Conservation (phyloP, 2,797 vertebrate genomes). For the Balearica regulorum region DNA sequence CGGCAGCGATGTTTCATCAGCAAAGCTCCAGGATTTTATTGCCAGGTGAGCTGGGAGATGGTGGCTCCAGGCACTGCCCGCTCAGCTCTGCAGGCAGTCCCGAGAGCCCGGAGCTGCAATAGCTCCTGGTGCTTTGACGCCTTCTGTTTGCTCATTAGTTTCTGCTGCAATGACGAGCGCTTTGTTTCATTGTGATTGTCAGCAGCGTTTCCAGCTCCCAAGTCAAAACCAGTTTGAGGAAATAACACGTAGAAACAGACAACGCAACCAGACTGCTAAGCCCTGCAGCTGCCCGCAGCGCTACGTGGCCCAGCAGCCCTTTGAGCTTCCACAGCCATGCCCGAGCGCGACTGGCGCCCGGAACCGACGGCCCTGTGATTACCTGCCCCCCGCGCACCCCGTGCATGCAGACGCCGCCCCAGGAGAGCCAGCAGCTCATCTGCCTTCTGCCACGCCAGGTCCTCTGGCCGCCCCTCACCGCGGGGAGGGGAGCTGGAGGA, state of each 20-base stretch:
- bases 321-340: no score
- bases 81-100: not conserved
- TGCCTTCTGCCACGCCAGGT: not conserved
- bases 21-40: not conserved
- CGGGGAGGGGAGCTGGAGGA: not conserved
- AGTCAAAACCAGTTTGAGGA: not conserved
- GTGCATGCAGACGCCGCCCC: rapidly evolving
- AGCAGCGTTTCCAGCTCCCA: not conserved
- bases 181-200: not conserved
- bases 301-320: not conserved
- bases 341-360: not conserved
- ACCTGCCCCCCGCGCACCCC: not conserved
- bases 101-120: not conserved
- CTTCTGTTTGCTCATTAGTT: not conserved
- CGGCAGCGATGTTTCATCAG: not conserved
- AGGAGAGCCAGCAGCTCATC: not conserved
- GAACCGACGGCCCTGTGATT: rapidly evolving
- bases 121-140: not conserved
- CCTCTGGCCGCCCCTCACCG: not conserved
- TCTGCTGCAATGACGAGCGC: not conserved
- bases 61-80: not conserved
- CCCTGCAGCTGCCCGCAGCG: not conserved
- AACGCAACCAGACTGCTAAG: not conserved
- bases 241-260: not conserved
- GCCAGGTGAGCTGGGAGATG: not conserved